Evolutionary conservation across 2,113 vertebrate genomes (phyloP), one percentile per base, ranked within the genome.

Genomic region (Sapajus apella): DNA sequence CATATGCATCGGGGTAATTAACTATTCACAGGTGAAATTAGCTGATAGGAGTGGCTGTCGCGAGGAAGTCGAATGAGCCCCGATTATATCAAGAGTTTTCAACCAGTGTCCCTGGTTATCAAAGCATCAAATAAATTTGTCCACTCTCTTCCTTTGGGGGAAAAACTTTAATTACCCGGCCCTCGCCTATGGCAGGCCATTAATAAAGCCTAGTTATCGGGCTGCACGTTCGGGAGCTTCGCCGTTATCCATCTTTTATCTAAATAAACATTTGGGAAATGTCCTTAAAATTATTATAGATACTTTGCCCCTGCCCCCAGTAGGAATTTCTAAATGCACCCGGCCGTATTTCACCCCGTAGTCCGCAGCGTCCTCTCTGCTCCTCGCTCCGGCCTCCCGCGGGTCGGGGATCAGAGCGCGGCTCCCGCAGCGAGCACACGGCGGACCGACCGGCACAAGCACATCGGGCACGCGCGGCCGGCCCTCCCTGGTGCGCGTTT

Each of bases 201-300:
- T 99, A 99, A 99, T 99, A 99, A 99, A 99, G 99, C 98, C 99
- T 99, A 99, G 99, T 99, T 99, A 99, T 99, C 99, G 98, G 98
- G 97, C 98, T 77, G 90, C 98, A 98, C 98, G 98, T 99, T 98
- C 98, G 98, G 98, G 99, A 99, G 98, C 99, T 98, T 98, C 97
- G 94, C 97, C 95, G 98, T 98, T 99, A 99, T 99, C 99, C 97
- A 93, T 97, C 98, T 99, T 98, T 99, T 99, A 99, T 99, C 99
- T 99, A 98, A 99, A 99, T 99, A 99, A 99, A 99, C 99, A 99
- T 99, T 99, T 99, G 98, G 98, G 98, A 99, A 99, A 99, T 98
- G 98, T 99, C 99, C 98, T 98, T 98, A 98, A 99, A 99, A 99
- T 99, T 99, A 99, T 99, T 99, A 98, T 98, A 98, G 99, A 99